Percentiles rank a stretch among this genome's conserved stretches.
These are phyloP conservation scores for Brenthis daphne DNA, from an alignment of 2,888 invertebrate genomes.

Conservation along the genomic window DNA sequence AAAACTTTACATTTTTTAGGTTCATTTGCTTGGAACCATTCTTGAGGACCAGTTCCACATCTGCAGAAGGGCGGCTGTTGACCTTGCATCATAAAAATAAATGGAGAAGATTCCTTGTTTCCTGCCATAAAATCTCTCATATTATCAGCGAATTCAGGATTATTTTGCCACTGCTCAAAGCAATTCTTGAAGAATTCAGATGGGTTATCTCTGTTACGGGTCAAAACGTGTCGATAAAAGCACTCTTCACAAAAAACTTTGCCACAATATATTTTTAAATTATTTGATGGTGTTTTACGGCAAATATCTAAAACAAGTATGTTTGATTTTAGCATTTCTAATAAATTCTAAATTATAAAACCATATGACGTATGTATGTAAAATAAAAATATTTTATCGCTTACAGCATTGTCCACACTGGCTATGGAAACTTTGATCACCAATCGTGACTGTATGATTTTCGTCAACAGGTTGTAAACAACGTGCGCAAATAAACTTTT, in stretches of 20 bases:
- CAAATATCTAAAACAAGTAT: constrained; percentile 59
- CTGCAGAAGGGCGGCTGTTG: constrained; percentile 60
- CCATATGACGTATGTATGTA: too few relatives aligned
- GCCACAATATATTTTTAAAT: constrained; percentile 71
- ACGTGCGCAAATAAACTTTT: constrained; percentile 63
- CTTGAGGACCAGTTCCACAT: constrained; percentile 58
- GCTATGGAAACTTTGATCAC: constrained; percentile 66
- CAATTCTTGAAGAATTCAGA: constrained; percentile 70
- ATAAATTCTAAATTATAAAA: too few relatives aligned
- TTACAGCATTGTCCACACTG: constrained; percentile 72
- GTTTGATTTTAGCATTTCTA: too few relatives aligned
- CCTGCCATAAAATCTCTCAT: constrained; percentile 67
- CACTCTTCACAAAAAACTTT: constrained; percentile 75
- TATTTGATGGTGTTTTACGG: constrained; percentile 58
- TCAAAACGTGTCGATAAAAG: constrained; percentile 64
- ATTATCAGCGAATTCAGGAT: constrained; percentile 59
- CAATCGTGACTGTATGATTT: constrained; percentile 56
- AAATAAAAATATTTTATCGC: constrained; percentile 39
- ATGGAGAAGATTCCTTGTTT: constrained; percentile 55
- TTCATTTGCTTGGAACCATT: constrained; percentile 60
- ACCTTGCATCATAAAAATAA: constrained; percentile 68
- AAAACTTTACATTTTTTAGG: constrained; percentile 61
- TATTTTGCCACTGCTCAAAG: constrained; percentile 73
- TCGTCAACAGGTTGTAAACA: constrained; percentile 65
- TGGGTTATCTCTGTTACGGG: constrained; percentile 61